Evolutionary conservation across 37 sponge, comb jelly and placozoan genomes (phyloP).

Genomic region (Chondrilla cf. caribensis): DNA sequence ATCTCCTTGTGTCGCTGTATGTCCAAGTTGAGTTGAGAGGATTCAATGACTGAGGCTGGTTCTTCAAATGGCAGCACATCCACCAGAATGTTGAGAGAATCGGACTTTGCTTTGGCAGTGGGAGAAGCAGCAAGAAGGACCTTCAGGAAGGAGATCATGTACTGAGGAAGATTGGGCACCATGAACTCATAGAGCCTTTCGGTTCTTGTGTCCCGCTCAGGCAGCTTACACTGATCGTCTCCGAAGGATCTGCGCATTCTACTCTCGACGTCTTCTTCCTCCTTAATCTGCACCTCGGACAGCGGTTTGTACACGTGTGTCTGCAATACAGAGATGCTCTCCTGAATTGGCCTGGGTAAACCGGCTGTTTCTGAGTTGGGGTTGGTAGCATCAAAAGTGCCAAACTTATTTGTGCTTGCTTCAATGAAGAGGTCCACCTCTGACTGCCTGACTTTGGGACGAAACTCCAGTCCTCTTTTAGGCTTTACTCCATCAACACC

Average conservation of each 20-base stretch:
- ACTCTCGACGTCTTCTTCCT: slow-evolving; percentile 58
- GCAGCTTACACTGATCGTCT: background rate
- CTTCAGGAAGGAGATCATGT: slow-evolving; percentile 94
- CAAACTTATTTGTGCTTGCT: slow-evolving; percentile 60
- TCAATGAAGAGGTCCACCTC: slow-evolving; percentile 79
- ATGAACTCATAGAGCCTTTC: slow-evolving; percentile 77
- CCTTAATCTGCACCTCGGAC: slow-evolving; percentile 69
- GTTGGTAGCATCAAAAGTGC: slow-evolving; percentile 51
- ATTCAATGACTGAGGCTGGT: slow-evolving; percentile 60
- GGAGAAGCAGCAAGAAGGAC: slow-evolving; percentile 92
- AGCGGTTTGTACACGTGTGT: slow-evolving; percentile 78
- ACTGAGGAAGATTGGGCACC: slow-evolving; percentile 91
- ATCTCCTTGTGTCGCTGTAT: slow-evolving; percentile 95
- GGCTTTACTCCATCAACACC: background rate
- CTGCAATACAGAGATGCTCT: slow-evolving; percentile 71
- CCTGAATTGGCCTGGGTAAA: slow-evolving; percentile 75
- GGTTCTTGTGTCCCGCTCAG: slow-evolving; percentile 38
- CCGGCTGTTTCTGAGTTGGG: slow-evolving; percentile 6
- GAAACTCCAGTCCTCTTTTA: slow-evolving; percentile 30
- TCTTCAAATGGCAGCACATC: slow-evolving; percentile 84
- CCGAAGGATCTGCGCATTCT: background rate
- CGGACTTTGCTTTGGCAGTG: slow-evolving; percentile 73
- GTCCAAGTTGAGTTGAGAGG: slow-evolving; percentile 73
- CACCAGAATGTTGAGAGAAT: slow-evolving; percentile 90
- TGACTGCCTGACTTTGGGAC: slow-evolving; percentile 69